Base-by-base conservation (phyloP, 1,140 invertebrate genomes). In the Sitobion miscanthi region DNA sequence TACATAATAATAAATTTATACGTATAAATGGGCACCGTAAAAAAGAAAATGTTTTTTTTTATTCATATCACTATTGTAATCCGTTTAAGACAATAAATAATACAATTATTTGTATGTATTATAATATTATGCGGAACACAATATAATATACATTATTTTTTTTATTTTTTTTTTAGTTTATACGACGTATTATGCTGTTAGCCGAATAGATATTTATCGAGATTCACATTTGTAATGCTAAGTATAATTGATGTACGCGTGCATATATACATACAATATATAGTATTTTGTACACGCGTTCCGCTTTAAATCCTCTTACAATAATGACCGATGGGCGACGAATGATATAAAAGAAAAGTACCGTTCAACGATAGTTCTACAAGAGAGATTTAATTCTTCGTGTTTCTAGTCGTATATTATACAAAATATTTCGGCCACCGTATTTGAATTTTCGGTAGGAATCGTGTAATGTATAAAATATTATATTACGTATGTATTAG, bases 241-340 rank as follows among this genome's bases (percentile, higher is more conserved):
- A 83, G 38, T 83, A 83, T 86, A 77, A n/a, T 77, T 77, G 62
- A 77, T 77, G 62, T 77, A 77, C 30, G 11, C 62, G 42, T 25
- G 23, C 45, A 6, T 83, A 83, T 3, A 82, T 35, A 35, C 35
- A 35, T 35, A 35, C 35, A 35, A 35, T 35, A 35, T 85, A 42
- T 42, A 45, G 23, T 45, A 4, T 42, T 86, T 45, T 86, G 83
- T 86, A 86, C 38, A n/a, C 5, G 9, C 85, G 85, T 86, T 86
- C 38, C 42, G 85, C 38, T 86, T 86, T 47, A 86, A 86, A 86
- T 86, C 85, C 85, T 86, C 85, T 86, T 86, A 47, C 45, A 14
- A 77, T 77, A 20, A 86, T 47, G 85, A 86, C 23, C 45, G 85
- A 86, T 45, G 42, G 83, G 4, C 38, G 83, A 25, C 38, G 45